These are phyloP conservation scores for Benitochromis conjunctus DNA, from an alignment of 2,113 vertebrate species.

Conservation along the genomic window DNA sequence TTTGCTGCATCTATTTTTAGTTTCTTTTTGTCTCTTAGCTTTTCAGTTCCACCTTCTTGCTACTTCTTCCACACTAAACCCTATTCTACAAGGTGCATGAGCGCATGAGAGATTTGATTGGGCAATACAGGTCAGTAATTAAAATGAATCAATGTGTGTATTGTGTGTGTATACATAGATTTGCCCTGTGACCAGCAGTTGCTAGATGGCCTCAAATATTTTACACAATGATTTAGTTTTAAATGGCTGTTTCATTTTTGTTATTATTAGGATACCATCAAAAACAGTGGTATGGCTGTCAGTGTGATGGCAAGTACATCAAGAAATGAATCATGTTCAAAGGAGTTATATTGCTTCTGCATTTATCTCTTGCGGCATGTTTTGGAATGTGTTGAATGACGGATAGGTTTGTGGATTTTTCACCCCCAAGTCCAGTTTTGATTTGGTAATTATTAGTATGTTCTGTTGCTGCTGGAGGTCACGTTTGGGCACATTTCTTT, in stretches of 20 bases:
- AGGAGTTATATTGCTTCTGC: not conserved
- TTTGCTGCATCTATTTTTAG: not conserved
- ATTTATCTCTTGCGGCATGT: not conserved
- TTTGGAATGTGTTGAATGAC: slow-evolving; percentile 1
- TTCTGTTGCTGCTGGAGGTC: slow-evolving; percentile 33
- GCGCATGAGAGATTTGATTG: not conserved
- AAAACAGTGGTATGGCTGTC: not conserved
- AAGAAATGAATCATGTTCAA: not conserved
- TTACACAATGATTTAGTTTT: not conserved
- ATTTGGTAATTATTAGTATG: slow-evolving; percentile 51
- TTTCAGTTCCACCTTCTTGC: not conserved
- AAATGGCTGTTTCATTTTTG: not conserved
- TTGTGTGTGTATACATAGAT: not conserved
- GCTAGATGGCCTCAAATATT: not conserved
- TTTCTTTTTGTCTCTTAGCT: not conserved
- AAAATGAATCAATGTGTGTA: not conserved
- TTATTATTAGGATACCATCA: not conserved
- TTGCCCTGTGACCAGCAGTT: not conserved
- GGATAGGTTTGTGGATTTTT: slow-evolving; percentile 11
- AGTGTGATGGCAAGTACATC: not conserved
- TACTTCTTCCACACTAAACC: not conserved
- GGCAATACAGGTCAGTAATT: not conserved
- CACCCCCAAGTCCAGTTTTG: slow-evolving; percentile 16
- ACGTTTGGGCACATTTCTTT: slow-evolving; percentile 21
- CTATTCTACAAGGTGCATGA: not conserved